Conservation (phyloP, 2,797 vertebrate genomes). For the Triplophysa yarkandensis region DNA sequence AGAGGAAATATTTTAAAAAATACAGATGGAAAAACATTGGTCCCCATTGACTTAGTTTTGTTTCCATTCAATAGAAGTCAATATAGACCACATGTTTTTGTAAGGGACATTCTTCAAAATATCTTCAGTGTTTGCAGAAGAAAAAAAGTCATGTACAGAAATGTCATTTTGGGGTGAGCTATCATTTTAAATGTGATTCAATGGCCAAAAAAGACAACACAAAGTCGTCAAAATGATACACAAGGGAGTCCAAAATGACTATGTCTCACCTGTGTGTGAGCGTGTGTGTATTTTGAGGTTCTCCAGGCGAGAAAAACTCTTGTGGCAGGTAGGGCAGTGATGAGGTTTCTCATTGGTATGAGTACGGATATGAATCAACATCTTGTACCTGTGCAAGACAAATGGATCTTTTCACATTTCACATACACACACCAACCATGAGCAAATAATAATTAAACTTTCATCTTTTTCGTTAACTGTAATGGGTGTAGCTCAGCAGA, state of each 20-base stretch:
- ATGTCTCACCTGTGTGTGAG: constrained; percentile 85
- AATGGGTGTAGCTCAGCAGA: not conserved
- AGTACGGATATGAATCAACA: constrained; percentile 97
- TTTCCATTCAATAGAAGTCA: no score
- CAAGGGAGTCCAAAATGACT: not conserved
- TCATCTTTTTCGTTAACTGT: not conserved
- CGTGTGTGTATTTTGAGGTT: constrained; percentile 99
- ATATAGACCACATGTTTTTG: no score
- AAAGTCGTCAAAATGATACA: not conserved
- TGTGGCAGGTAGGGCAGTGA: constrained; percentile 94
- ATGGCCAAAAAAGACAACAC: no score
- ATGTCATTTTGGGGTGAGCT: no score
- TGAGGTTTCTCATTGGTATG: constrained; percentile 98
- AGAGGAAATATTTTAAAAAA: no score
- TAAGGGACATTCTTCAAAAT: no score
- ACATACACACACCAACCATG: not conserved
- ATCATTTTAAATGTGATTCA: no score
- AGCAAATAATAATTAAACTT: not conserved
- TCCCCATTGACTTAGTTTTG: no score
- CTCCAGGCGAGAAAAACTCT: constrained; percentile 96
- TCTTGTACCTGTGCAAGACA: constrained; percentile 87
- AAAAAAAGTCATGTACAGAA: no score
- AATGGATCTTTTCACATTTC: not conserved
- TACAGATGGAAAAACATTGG: no score
- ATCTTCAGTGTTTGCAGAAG: no score